phyloP scores from a whole-genome alignment of 2,113 vertebrate genomes.

The Procavia capensis region DNA sequence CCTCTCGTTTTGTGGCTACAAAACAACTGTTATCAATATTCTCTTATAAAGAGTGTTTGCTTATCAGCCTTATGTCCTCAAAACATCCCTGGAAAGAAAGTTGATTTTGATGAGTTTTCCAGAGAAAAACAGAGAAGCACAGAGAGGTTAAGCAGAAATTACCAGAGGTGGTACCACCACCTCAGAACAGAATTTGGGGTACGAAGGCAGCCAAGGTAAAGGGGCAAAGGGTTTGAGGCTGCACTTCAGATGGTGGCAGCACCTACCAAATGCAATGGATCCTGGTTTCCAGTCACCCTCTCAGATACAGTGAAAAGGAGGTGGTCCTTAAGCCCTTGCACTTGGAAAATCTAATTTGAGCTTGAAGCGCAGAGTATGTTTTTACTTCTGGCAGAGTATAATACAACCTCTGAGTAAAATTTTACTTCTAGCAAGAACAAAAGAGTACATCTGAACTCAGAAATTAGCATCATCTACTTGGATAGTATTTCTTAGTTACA shows the following conservation, averaged over 20 bases:
- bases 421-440: slow-evolving; percentile 35
- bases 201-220: slow-evolving; percentile 42
- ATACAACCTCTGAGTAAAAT: slow-evolving; percentile 40
- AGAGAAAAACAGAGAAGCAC: slow-evolving; percentile 49
- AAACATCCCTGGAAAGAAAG: slow-evolving; percentile 66
- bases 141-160: slow-evolving; percentile 62
- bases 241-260: background rate
- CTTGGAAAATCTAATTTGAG: slow-evolving; percentile 56
- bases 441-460: slow-evolving; percentile 23
- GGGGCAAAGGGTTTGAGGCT: slow-evolving; percentile 14
- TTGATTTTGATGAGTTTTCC: slow-evolving; percentile 54
- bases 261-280: background rate
- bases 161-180: background rate
- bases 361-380: slow-evolving; percentile 7
- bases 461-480: slow-evolving; percentile 46
- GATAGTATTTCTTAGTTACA: slow-evolving; percentile 25
- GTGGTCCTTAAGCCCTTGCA: slow-evolving; percentile 45
- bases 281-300: slow-evolving; percentile 34
- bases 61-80: slow-evolving; percentile 67
- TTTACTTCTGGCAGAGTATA: slow-evolving; percentile 48
- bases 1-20: slow-evolving; percentile 66
- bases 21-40: slow-evolving; percentile 73
- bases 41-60: slow-evolving; percentile 58
- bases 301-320: slow-evolving; percentile 7
- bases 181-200: slow-evolving; percentile 31